Evolutionary conservation across 1,140 invertebrate genomes (phyloP).

Genomic region (Drosophila mayri): DNA sequence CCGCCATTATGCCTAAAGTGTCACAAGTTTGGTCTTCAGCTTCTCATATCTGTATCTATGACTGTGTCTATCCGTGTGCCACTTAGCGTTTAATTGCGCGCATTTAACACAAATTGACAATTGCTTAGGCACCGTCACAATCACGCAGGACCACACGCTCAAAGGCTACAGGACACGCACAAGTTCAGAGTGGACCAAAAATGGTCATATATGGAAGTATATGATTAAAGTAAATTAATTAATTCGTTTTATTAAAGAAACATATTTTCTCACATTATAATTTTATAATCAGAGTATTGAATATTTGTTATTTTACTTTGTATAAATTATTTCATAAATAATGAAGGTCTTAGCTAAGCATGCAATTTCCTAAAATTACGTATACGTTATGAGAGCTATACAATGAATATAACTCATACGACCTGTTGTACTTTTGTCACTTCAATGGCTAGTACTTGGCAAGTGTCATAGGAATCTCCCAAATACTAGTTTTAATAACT

Average conservation of each 20-base stretch:
- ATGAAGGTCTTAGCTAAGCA: neutral
- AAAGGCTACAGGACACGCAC: neutral
- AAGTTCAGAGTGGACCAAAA: slow-evolving; percentile 10
- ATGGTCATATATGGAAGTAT: no score
- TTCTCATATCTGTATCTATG: slow-evolving; percentile 7
- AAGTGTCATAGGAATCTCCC: neutral
- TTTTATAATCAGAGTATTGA: no score
- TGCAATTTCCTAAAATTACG: neutral
- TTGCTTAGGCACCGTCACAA: slow-evolving; percentile 55
- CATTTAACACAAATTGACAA: slow-evolving; percentile 78
- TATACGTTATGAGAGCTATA: neutral
- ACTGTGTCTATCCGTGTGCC: slow-evolving; percentile 41
- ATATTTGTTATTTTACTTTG: neutral
- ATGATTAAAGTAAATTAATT: no score
- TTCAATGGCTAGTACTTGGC: neutral
- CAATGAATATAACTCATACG: slow-evolving; percentile 1
- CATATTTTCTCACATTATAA: no score
- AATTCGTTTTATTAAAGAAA: no score
- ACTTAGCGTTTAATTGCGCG: slow-evolving; percentile 76
- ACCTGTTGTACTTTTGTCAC: neutral
- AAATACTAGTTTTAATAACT: slow-evolving; percentile 1
- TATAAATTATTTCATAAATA: no score
- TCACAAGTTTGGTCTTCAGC: neutral
- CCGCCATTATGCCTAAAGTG: slow-evolving; percentile 54
- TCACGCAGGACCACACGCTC: slow-evolving; percentile 38